A percentile compares a stretch with the other conserved stretches of the same genome.
phyloP scores from a whole-genome alignment of 2,888 invertebrate species.

The Melinopterus prodromus region DNA sequence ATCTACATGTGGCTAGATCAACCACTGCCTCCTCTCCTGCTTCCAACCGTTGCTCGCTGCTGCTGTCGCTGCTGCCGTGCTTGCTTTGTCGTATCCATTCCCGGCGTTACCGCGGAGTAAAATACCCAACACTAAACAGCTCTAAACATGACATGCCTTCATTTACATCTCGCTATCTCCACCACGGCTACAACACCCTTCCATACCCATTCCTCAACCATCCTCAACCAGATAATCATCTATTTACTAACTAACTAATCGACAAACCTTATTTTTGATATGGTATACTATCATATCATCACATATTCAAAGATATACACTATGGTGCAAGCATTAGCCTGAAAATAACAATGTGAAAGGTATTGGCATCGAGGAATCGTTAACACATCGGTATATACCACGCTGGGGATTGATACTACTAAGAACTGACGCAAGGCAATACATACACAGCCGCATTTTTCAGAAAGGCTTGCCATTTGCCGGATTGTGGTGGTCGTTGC shows the following conservation, averaged over 20 bases:
- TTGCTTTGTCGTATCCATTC: constrained; percentile 30
- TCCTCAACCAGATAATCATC: background rate
- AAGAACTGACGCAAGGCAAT: background rate
- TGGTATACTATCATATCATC: background rate
- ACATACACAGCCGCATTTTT: background rate
- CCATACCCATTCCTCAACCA: background rate
- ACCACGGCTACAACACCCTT: background rate
- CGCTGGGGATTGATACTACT: background rate
- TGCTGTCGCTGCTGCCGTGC: constrained; percentile 5
- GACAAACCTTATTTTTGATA: background rate
- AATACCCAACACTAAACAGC: constrained; percentile 16
- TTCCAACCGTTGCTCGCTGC: background rate
- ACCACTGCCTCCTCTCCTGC: constrained; percentile 7
- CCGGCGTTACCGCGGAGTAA: constrained; percentile 12
- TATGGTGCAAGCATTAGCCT: background rate
- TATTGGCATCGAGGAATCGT: background rate
- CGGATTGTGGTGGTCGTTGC: background rate
- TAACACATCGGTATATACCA: background rate
- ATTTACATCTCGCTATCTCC: constrained; percentile 23
- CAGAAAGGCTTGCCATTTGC: background rate
- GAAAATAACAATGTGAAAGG: background rate
- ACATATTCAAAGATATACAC: too few species aligned
- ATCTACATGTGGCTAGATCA: constrained; percentile 26
- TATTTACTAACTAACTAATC: background rate
- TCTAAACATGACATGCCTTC: constrained; percentile 19